phyloP scores from a whole-genome alignment of 2,888 invertebrate species.

The Diarsia dahlii region DNA sequence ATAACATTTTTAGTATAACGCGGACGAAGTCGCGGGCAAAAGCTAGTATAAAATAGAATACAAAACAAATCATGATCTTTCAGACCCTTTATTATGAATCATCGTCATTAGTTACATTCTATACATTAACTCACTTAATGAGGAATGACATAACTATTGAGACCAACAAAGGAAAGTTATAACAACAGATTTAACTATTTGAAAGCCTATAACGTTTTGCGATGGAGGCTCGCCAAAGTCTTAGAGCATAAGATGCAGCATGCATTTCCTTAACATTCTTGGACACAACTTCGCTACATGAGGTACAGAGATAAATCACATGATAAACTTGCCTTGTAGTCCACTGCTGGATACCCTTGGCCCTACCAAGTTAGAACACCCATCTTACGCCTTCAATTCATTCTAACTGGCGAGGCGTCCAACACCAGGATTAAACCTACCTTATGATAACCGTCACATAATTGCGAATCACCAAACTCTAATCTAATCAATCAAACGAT shows the following conservation, averaged over 20 bases:
- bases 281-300: not conserved
- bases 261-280: constrained; percentile 43
- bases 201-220: constrained; percentile 9
- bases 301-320: not conserved
- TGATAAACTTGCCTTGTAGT: too few species aligned
- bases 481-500: constrained; percentile 60
- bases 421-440: constrained; percentile 1
- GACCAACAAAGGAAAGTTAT: constrained; percentile 42
- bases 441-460: not conserved
- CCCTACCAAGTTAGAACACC: too few species aligned
- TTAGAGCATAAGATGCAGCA: not conserved
- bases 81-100: constrained; percentile 9
- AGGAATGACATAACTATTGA: constrained; percentile 30
- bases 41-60: not conserved
- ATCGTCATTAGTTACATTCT: not conserved
- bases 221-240: constrained; percentile 42
- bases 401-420: too few species aligned
- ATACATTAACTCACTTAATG: constrained; percentile 6
- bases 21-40: too few species aligned
- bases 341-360: not conserved
- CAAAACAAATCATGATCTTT: constrained; percentile 7
- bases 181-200: constrained; percentile 4
- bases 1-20: too few species aligned
- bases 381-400: not conserved
- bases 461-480: constrained; percentile 9